Conservation (phyloP, 2,797 vertebrate genomes). For the Malurus splendens region DNA sequence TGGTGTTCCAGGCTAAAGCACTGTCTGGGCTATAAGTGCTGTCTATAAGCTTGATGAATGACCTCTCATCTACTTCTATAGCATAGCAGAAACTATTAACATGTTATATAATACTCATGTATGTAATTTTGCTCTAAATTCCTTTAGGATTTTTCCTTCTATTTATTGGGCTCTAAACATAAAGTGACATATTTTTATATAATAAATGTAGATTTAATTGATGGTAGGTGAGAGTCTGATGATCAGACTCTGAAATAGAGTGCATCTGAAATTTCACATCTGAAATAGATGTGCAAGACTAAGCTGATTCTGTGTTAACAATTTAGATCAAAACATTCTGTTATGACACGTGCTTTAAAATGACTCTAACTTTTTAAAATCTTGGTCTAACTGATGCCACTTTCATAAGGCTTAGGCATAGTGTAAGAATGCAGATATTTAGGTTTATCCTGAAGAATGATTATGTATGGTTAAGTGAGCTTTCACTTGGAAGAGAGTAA, state of each 20-base stretch:
- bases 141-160: not conserved
- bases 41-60: not conserved
- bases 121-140: not conserved
- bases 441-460: not conserved
- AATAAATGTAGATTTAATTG: not conserved
- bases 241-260: too few species aligned
- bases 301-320: not conserved
- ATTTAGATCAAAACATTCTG: not conserved
- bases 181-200: not conserved
- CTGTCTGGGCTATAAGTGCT: not conserved
- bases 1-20: not conserved
- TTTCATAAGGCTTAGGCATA: not conserved
- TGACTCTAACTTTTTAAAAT: not conserved
- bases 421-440: not conserved
- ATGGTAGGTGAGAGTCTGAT: not conserved
- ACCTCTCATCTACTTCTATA: not conserved
- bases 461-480: not conserved
- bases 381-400: not conserved
- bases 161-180: not conserved
- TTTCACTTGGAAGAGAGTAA: not conserved
- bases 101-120: not conserved
- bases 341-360: fast-evolving
- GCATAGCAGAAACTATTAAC: not conserved
- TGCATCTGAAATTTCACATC: too few species aligned
- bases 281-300: not conserved